phyloP scores from a whole-genome alignment of 2,797 vertebrate genomes.

The Netta rufina region DNA sequence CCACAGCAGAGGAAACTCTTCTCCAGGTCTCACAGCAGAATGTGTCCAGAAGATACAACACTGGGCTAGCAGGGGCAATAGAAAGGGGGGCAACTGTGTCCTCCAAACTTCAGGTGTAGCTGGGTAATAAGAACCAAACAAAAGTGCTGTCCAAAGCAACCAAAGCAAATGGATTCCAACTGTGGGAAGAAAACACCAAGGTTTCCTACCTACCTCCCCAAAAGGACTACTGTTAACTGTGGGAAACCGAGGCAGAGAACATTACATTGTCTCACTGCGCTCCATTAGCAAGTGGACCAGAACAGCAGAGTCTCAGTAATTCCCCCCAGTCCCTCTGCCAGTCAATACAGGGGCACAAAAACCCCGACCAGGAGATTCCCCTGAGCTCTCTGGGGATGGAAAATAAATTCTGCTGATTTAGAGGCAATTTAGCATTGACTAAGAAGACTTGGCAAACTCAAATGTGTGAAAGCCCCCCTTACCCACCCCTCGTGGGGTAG shows the following conservation, averaged over 20 bases:
- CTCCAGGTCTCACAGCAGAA: not conserved
- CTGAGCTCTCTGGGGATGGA: not conserved
- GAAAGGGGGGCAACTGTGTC: not conserved
- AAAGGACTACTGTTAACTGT: not conserved
- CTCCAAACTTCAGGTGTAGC: not conserved
- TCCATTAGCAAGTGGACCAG: not conserved
- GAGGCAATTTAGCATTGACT: not conserved
- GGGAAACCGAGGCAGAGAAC: not conserved
- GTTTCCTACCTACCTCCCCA: not conserved
- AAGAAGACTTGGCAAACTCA: conserved; percentile 42
- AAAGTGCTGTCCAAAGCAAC: not conserved
- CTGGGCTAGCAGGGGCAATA: not conserved
- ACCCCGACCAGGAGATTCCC: not conserved
- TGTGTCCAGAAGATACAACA: not conserved
- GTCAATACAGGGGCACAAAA: not conserved
- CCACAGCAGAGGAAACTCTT: not conserved
- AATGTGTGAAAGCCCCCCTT: conserved; percentile 39
- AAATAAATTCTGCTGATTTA: conserved; percentile 9
- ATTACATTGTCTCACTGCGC: not conserved
- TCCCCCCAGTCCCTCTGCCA: not conserved
- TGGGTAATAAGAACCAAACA: not conserved
- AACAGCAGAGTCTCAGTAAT: not conserved
- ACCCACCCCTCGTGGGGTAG: conserved; percentile 7
- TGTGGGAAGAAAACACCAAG: not conserved
- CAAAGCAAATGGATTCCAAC: not conserved